Base-by-base conservation (phyloP, 2,888 invertebrate genomes). In the Pegoplata infirma region DNA sequence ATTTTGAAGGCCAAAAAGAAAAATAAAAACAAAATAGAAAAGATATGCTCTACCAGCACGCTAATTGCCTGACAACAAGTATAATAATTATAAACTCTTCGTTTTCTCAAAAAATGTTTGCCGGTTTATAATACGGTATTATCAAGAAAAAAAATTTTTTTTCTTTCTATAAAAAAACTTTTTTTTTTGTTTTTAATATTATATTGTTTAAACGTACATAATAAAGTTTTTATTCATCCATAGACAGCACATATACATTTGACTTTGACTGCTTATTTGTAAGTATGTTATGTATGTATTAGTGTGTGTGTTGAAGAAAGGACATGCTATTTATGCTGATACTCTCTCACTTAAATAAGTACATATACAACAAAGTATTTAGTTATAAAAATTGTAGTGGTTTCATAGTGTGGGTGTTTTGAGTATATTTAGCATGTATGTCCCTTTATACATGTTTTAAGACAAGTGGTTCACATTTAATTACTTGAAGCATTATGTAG, bases 321-420 rank as follows among this genome's bases (percentile, higher is more conserved):
- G 83, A 82, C 83, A 81, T 83, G 82, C 82, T 84, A 84, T 86
- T 85, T 80, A 84, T 83, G 83, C 84, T 81, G 40, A 58, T 81
- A 80, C 83, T 83, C 83, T 82, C 81, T 68, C 76, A 46, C 10
- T n/a, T n/a, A n/a, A n/a, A n/a, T n/a, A n/a, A n/a, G 53, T n/a
- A 74, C 51, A 46, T 51, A 53, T 49, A 58, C 61, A 53, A 53
- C 23, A 61, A 71, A 66, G 47, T 47, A 75, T 46, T 75, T 21
- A 67, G 40, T 69, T 55, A 59, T 61, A 55, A n/a, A n/a, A n/a
- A 66, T 49, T 32, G 49, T 47, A 64, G 16, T 32, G 44, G 55
- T n/a, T n/a, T n/a, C n/a, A n/a, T n/a, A n/a, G n/a, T n/a, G n/a
- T n/a, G n/a, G n/a, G n/a, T n/a, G n/a, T n/a, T n/a, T n/a, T n/a